These are phyloP conservation scores for Euproctis similis DNA, from an alignment of 2,888 invertebrate genomes.

Conservation along the genomic window DNA sequence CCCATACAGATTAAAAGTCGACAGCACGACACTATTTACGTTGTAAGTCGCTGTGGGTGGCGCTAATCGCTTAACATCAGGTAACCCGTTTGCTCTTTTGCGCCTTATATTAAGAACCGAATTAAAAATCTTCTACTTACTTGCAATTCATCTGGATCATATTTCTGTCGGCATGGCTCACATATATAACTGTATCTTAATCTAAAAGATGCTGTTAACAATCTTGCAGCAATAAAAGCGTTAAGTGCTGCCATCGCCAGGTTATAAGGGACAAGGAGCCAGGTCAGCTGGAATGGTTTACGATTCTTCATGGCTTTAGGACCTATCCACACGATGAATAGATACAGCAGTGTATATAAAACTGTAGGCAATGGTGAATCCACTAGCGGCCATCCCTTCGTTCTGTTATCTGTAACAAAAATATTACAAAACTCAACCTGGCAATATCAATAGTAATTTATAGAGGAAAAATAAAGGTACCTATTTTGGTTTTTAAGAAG, in stretches of 20 bases:
- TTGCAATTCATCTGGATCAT: slow-evolving; percentile 87
- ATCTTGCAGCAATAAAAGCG: slow-evolving; percentile 86
- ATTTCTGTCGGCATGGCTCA: slow-evolving; percentile 86
- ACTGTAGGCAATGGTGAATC: slow-evolving; percentile 86
- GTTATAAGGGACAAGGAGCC: slow-evolving; percentile 89
- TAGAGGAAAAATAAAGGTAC: too few relatives aligned
- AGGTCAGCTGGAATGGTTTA: slow-evolving; percentile 83
- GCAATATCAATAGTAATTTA: too few relatives aligned
- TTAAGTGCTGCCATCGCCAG: slow-evolving; percentile 88
- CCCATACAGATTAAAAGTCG: too few relatives aligned
- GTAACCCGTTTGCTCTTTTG: too few relatives aligned
- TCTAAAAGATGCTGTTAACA: slow-evolving; percentile 82
- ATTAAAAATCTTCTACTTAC: too few relatives aligned
- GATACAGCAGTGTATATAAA: slow-evolving; percentile 81
- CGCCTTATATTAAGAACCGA: not conserved
- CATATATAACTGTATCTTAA: slow-evolving; percentile 90
- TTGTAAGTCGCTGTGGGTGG: not conserved
- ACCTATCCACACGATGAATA: slow-evolving; percentile 85
- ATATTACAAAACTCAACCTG: too few relatives aligned
- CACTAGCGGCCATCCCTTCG: slow-evolving; percentile 89
- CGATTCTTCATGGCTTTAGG: slow-evolving; percentile 88
- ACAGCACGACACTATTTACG: too few relatives aligned
- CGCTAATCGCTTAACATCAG: too few relatives aligned
- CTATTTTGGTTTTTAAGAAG: too few relatives aligned
- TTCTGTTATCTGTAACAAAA: slow-evolving; percentile 83